phyloP scores from a whole-genome alignment of 2,888 invertebrate genomes.

The Sturmia bella region DNA sequence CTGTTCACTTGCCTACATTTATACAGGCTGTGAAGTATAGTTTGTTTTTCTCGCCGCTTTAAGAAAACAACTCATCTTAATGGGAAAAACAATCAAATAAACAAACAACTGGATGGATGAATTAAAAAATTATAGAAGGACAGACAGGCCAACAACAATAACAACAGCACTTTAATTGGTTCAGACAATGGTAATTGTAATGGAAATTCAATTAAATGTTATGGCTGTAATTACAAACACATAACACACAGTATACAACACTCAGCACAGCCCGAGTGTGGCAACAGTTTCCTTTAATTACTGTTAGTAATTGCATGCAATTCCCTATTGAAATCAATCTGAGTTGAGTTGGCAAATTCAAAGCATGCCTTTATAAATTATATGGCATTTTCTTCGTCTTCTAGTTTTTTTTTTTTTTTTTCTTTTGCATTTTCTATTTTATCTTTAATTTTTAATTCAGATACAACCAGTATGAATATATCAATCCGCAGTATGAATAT shows the following conservation, averaged over 20 bases:
- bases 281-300: slow-evolving; percentile 36
- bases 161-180: slow-evolving; percentile 64
- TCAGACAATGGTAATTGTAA: slow-evolving; percentile 65
- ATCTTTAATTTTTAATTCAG: not conserved
- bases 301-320: slow-evolving; percentile 25
- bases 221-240: slow-evolving; percentile 49
- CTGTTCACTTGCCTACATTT: not conserved
- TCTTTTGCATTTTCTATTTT: not conserved
- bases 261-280: slow-evolving; percentile 1
- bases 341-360: slow-evolving; percentile 29
- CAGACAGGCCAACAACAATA: slow-evolving; percentile 30
- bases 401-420: slow-evolving; percentile 4
- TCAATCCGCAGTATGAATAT: slow-evolving; percentile 42
- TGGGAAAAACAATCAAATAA: slow-evolving; percentile 25
- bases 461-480: slow-evolving; percentile 43
- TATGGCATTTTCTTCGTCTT: slow-evolving; percentile 33
- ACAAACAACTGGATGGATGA: slow-evolving; percentile 6
- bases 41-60: not conserved
- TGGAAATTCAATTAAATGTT: slow-evolving; percentile 68
- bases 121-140: not conserved
- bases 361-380: slow-evolving; percentile 47
- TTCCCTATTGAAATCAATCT: slow-evolving; percentile 43
- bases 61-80: slow-evolving; percentile 4
- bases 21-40: no score
- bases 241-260: slow-evolving; percentile 8